Evolutionary conservation across 2,113 vertebrate species (phyloP).

Genomic region (Hystrix cristata): DNA sequence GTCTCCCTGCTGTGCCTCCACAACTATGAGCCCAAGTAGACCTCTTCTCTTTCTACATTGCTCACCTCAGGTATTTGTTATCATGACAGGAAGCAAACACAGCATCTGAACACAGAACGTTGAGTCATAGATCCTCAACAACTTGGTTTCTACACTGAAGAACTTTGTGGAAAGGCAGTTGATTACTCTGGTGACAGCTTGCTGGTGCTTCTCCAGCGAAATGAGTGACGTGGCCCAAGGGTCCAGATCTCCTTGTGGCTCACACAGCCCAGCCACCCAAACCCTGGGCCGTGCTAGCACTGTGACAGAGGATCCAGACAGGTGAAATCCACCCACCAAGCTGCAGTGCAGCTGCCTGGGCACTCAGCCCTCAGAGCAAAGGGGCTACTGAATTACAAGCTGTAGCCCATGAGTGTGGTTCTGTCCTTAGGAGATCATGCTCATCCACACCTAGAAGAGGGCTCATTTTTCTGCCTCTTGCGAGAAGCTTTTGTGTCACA

Average conservation of each 20-base stretch:
- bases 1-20: neutral
- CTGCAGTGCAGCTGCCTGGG: too few species aligned
- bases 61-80: neutral
- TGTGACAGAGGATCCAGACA: too few species aligned
- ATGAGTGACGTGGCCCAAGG: neutral
- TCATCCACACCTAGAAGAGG: neutral
- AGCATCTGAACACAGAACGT: neutral
- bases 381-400: neutral
- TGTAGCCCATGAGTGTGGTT: neutral
- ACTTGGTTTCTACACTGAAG: neutral
- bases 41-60: neutral
- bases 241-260: neutral
- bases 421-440: neutral
- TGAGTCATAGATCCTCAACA: neutral
- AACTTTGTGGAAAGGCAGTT: neutral
- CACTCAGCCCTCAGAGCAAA: too few species aligned
- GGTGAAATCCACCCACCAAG: too few species aligned
- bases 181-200: neutral
- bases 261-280: neutral
- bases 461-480: neutral
- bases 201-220: neutral
- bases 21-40: neutral
- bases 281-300: accelerated
- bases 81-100: too few species aligned
- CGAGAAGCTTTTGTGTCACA: neutral